Evolutionary conservation across 2,113 vertebrate genomes (phyloP).

Genomic region (Stegostoma tigrinum): DNA sequence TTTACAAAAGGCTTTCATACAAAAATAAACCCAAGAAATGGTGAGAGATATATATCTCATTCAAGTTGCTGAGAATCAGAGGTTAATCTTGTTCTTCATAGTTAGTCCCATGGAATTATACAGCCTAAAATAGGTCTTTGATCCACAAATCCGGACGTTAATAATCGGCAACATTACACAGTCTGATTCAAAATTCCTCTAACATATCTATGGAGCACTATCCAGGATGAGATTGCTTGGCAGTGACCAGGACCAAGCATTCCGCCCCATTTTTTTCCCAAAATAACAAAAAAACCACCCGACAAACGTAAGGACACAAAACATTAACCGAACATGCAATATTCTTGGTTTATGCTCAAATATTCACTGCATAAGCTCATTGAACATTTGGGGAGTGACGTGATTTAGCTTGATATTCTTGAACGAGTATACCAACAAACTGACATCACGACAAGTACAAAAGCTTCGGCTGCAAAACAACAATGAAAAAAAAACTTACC

Average conservation of each 20-base stretch:
- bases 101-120: not conserved
- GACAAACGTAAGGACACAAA: not conserved
- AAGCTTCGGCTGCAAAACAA: not conserved
- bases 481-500: constrained; percentile 41
- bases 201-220: not conserved
- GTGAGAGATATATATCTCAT: not conserved
- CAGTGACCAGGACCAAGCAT: not conserved
- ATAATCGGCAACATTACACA: not conserved
- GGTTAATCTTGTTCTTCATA: not conserved
- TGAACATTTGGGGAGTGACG: not conserved
- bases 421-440: constrained; percentile 33
- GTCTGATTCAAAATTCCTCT: not conserved
- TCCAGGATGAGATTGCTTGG: not conserved
- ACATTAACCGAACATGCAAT: not conserved
- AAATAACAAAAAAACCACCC: not conserved
- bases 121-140: not conserved
- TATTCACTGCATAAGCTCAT: not conserved
- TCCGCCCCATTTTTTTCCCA: not conserved
- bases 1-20: not conserved
- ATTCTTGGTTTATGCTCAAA: not conserved
- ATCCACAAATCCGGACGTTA: not conserved
- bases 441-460: not conserved
- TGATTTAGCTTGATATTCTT: not conserved
- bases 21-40: not conserved
- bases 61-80: not conserved